phyloP scores from a whole-genome alignment of 2,113 vertebrate genomes.

The Spheniscus mendiculus region DNA sequence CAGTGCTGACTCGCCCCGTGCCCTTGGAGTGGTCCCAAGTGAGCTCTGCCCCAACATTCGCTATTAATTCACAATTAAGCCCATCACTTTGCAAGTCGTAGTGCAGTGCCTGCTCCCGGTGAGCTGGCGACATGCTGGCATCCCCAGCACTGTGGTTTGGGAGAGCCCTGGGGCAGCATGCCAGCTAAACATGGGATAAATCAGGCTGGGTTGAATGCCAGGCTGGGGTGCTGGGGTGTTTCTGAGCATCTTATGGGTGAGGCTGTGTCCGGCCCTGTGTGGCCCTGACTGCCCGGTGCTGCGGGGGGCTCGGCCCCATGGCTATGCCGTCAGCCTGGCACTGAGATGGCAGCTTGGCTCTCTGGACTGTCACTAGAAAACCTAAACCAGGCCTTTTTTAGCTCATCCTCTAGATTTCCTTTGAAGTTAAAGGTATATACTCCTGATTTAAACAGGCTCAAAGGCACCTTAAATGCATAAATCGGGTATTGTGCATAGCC shows the following conservation, averaged over 20 bases:
- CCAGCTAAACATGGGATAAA: neutral
- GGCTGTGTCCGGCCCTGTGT: rapidly evolving
- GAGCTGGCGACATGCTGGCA: neutral
- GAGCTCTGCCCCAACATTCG: neutral
- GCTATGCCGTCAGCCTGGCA: rapidly evolving
- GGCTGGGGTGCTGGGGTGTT: rapidly evolving
- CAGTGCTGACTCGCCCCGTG: rapidly evolving
- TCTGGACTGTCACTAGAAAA: neutral
- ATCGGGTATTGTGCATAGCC: neutral
- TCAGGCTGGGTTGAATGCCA: rapidly evolving
- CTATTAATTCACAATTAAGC: neutral
- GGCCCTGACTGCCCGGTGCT: neutral
- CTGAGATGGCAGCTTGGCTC: neutral
- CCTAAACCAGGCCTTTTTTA: neutral
- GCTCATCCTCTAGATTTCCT: neutral
- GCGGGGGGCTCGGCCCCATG: rapidly evolving
- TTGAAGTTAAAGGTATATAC: neutral
- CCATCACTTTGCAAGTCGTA: rapidly evolving
- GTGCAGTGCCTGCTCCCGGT: neutral
- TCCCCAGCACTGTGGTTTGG: neutral
- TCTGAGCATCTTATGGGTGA: neutral
- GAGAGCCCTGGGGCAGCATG: neutral
- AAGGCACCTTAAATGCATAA: neutral
- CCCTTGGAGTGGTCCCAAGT: neutral
- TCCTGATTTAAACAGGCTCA: neutral